Evolutionary conservation across 2,888 invertebrate species (phyloP).

Genomic region (Drosophila recens): DNA sequence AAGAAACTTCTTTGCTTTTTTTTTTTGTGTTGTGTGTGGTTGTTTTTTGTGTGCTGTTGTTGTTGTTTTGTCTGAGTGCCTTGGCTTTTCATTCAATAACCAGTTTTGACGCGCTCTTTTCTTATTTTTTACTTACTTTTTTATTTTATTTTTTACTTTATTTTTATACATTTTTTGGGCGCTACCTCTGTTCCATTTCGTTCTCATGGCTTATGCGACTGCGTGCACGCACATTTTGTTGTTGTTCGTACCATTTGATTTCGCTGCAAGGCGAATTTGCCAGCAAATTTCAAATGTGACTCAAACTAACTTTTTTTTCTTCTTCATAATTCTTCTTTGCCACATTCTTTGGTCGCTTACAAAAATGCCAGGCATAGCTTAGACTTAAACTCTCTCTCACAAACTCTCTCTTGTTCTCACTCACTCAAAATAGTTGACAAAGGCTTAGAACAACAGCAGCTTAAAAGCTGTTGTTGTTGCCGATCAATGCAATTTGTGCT

Average conservation of each 20-base stretch:
- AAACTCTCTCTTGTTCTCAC: conserved; percentile 12
- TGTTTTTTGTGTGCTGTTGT: conserved; percentile 17
- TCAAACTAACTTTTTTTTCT: conserved; percentile 15
- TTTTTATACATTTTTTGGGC: conserved; percentile 48
- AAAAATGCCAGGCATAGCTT: conserved; percentile 52
- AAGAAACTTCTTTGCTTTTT: conserved; percentile 70
- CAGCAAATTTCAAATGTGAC: conserved; percentile 50
- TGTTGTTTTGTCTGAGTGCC: conserved; percentile 37
- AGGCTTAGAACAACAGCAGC: conserved; percentile 36
- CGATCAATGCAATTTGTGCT: conserved; percentile 29
- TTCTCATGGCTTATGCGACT: conserved; percentile 47
- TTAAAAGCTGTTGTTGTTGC: conserved; percentile 15
- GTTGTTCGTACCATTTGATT: conserved; percentile 43
- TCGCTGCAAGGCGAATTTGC: conserved; percentile 49
- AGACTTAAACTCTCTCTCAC: conserved; percentile 11
- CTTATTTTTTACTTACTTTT: conserved; percentile 33
- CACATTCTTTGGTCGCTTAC: conserved; percentile 37
- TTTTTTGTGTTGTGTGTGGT: conserved; percentile 28
- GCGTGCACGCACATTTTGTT: conserved; percentile 61
- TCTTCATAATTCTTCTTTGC: conserved; percentile 53
- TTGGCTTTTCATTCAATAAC: conserved; percentile 80
- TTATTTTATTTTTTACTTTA: conserved; percentile 29
- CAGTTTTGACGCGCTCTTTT: conserved; percentile 72
- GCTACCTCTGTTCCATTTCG: conserved; percentile 35
- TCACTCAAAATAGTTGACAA: conserved; percentile 20